phyloP scores from a whole-genome alignment of 2,113 vertebrate genomes.

The Paracanthobrama guichenoti region DNA sequence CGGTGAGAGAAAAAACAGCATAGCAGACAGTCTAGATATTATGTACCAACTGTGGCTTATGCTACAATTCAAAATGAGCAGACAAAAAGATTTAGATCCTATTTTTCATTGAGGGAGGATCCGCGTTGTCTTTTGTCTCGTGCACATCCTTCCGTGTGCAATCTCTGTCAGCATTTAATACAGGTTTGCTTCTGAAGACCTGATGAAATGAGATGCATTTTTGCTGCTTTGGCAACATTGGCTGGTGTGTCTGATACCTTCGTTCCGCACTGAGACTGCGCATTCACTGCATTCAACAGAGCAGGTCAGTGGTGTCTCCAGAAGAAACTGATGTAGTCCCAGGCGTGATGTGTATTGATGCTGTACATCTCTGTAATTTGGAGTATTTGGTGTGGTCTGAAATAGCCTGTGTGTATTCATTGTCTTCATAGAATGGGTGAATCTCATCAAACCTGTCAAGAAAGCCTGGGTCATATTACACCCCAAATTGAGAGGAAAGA shows the following conservation, averaged over 20 bases:
- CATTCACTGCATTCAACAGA: conserved; percentile 19
- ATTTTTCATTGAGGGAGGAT: background rate
- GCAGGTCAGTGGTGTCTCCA: conserved; percentile 11
- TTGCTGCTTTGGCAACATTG: conserved; percentile 35
- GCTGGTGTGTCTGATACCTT: conserved; percentile 9
- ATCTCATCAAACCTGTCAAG: background rate
- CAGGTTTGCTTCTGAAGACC: background rate
- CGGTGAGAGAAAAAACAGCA: background rate
- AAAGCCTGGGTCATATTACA: conserved; percentile 4
- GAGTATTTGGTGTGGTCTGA: background rate
- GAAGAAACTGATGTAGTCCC: background rate
- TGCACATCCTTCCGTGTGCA: background rate
- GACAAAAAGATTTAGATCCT: background rate
- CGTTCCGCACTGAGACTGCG: conserved; percentile 40
- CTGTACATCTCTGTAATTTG: background rate
- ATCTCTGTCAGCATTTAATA: background rate
- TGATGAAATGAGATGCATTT: conserved; percentile 15
- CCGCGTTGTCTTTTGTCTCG: conserved; percentile 13
- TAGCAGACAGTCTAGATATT: background rate
- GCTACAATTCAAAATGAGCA: conserved; percentile 12
- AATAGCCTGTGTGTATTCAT: background rate
- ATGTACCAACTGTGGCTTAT: conserved; percentile 36
- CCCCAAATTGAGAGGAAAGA: background rate
- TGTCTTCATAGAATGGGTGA: background rate
- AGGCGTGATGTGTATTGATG: background rate